phyloP scores from a whole-genome alignment of 2,888 invertebrate species.

The Sesia apiformis region DNA sequence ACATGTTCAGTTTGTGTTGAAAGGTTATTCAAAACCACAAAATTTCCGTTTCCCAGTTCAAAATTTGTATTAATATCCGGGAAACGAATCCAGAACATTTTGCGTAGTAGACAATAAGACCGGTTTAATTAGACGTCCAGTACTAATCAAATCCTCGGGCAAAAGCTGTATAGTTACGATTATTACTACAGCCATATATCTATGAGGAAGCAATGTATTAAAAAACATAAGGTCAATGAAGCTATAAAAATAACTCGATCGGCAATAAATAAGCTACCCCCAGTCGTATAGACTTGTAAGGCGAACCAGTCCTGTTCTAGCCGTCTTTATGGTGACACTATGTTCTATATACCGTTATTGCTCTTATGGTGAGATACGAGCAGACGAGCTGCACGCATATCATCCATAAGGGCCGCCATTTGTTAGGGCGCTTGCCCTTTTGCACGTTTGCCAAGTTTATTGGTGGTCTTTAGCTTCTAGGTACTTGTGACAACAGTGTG shows the following conservation, averaged over 20 bases:
- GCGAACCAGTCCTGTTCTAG: constrained; percentile 2
- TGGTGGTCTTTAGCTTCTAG: background rate
- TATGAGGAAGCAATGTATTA: background rate
- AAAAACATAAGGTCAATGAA: background rate
- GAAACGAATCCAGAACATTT: too few species aligned
- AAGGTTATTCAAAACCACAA: too few species aligned
- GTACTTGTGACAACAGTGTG: background rate
- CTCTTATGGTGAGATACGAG: constrained; percentile 3
- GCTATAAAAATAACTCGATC: background rate
- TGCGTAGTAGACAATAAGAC: too few species aligned
- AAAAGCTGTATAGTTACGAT: too few species aligned
- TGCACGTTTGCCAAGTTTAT: background rate
- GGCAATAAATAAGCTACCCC: background rate
- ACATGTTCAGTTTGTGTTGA: too few species aligned
- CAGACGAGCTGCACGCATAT: background rate
- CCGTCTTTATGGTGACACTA: constrained; percentile 9
- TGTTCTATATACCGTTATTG: constrained; percentile 7
- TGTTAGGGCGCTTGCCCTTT: background rate
- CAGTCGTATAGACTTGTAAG: background rate
- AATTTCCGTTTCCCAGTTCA: too few species aligned
- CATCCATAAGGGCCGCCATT: background rate
- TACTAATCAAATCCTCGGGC: too few species aligned
- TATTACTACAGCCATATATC: too few species aligned
- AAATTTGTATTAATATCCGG: too few species aligned
- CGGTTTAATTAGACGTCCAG: too few species aligned